Conservation (phyloP, 2,888 invertebrate genomes). For the Dione vanillae region DNA sequence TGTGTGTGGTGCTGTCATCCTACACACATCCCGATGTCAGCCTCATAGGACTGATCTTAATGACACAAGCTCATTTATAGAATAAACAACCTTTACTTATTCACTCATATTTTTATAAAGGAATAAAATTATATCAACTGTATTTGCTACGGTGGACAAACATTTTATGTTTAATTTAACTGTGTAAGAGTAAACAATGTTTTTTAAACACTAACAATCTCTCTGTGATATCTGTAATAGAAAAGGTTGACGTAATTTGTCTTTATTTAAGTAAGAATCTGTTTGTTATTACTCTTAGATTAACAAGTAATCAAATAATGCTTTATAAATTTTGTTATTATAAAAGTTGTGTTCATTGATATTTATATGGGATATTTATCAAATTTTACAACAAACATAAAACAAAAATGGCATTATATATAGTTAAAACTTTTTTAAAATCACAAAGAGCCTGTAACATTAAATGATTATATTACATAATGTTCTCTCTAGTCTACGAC, state of each 20-base stretch:
- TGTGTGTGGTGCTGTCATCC: conserved; percentile 25
- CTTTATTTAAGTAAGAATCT: not conserved
- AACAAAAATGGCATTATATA: conserved; percentile 16
- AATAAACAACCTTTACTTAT: conserved; percentile 24
- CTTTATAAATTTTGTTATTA: not conserved
- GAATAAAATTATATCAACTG: not conserved
- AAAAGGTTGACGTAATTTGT: conserved; percentile 4
- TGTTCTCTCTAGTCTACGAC: conserved; percentile 62
- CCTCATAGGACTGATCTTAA: conserved; percentile 1
- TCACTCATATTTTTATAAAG: not conserved
- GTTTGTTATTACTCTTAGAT: not conserved
- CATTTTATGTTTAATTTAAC: not conserved
- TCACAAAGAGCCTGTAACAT: conserved; percentile 44
- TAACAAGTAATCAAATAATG: not conserved
- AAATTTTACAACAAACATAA: not conserved
- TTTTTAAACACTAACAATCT: not conserved
- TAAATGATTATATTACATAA: conserved; percentile 48
- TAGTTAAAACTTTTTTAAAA: conserved; percentile 25
- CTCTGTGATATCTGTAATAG: not conserved
- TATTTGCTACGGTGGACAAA: not conserved
- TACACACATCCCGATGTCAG: conserved; percentile 14
- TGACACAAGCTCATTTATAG: conserved; percentile 23
- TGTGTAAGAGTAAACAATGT: not conserved
- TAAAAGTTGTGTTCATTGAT: not conserved
- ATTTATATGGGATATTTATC: conserved; percentile 4